phyloP scores from a whole-genome alignment of 2,888 invertebrate species.

The Pseudoips prasinana region DNA sequence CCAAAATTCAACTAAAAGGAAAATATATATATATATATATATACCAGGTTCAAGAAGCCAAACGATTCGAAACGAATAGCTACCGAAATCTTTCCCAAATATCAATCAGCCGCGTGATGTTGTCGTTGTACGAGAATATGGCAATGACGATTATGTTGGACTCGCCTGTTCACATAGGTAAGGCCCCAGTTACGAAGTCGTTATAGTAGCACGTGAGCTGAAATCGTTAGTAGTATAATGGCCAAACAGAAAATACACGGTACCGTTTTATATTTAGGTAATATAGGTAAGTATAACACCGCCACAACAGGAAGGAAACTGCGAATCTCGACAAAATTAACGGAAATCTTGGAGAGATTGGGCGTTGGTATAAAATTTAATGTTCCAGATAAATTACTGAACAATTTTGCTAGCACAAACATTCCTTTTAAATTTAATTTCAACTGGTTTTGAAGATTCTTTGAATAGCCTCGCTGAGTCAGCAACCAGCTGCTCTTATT shows the following conservation, averaged over 20 bases:
- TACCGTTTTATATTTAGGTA: constrained; percentile 54
- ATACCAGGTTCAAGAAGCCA: too few relatives aligned
- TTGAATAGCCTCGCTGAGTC: constrained; percentile 31
- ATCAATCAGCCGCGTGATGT: too few relatives aligned
- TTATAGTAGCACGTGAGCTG: constrained; percentile 60
- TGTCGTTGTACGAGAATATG: too few relatives aligned
- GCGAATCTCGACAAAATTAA: constrained; percentile 53
- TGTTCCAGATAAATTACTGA: constrained; percentile 50
- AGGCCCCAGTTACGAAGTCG: too few relatives aligned
- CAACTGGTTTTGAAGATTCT: constrained; percentile 35
- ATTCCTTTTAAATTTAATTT: constrained; percentile 43
- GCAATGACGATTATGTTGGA: too few relatives aligned
- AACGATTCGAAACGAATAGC: too few relatives aligned
- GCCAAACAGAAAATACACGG: constrained; percentile 50
- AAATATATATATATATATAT: too few relatives aligned
- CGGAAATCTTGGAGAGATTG: constrained; percentile 47
- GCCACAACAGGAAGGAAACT: constrained; percentile 38
- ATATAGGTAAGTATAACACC: too few relatives aligned
- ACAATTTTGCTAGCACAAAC: constrained; percentile 42
- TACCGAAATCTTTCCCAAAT: too few relatives aligned
- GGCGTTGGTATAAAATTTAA: constrained; percentile 45
- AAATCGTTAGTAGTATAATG: constrained; percentile 45
- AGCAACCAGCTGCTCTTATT: constrained; percentile 20
- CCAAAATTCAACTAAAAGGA: too few relatives aligned
- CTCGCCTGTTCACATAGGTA: too few relatives aligned